Percentiles rank a stretch among this genome's conserved stretches.
Evolutionary conservation across 2,888 invertebrate genomes (phyloP).

Genomic region (Plusia festucae): DNA sequence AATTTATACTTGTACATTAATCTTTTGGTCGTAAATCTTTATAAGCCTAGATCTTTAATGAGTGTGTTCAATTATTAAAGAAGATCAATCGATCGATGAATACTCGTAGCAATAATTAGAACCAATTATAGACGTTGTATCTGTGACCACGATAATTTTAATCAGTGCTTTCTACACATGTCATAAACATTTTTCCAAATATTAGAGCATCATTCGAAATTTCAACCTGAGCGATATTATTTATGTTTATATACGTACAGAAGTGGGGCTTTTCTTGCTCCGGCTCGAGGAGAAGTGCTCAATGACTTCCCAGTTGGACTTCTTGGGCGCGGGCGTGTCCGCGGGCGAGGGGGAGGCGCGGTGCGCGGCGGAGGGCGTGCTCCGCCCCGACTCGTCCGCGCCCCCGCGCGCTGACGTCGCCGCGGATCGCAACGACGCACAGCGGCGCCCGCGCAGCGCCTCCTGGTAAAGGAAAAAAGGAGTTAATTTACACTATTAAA

Average conservation of each 20-base stretch:
- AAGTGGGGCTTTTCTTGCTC: slow-evolving; percentile 87
- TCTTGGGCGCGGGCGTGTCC: slow-evolving; percentile 89
- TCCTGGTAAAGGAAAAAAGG: slow-evolving; percentile 90
- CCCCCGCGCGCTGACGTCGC: slow-evolving; percentile 69
- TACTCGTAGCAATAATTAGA: too few relatives aligned
- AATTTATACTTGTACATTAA: too few relatives aligned
- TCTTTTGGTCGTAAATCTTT: too few relatives aligned
- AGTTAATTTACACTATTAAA: neutral
- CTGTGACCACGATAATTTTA: too few relatives aligned
- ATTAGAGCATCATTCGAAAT: too few relatives aligned
- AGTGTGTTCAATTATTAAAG: too few relatives aligned
- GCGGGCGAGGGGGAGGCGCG: slow-evolving; percentile 89
- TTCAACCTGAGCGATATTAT: neutral
- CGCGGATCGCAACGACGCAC: slow-evolving; percentile 89
- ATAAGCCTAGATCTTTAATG: too few relatives aligned
- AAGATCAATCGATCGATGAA: too few relatives aligned
- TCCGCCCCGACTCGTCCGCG: slow-evolving; percentile 80
- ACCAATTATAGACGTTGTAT: too few relatives aligned
- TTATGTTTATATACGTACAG: slow-evolving; percentile 70
- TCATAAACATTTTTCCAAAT: too few relatives aligned
- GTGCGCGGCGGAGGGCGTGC: slow-evolving; percentile 80
- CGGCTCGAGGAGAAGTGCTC: slow-evolving; percentile 94
- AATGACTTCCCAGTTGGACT: slow-evolving; percentile 97
- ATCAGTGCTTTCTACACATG: too few relatives aligned
- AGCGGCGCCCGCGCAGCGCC: slow-evolving; percentile 90